Percentiles rank a stretch among this genome's conserved stretches.
Evolutionary conservation across 2,113 vertebrate species (phyloP).

Genomic region (Podarcis raffonei): DNA sequence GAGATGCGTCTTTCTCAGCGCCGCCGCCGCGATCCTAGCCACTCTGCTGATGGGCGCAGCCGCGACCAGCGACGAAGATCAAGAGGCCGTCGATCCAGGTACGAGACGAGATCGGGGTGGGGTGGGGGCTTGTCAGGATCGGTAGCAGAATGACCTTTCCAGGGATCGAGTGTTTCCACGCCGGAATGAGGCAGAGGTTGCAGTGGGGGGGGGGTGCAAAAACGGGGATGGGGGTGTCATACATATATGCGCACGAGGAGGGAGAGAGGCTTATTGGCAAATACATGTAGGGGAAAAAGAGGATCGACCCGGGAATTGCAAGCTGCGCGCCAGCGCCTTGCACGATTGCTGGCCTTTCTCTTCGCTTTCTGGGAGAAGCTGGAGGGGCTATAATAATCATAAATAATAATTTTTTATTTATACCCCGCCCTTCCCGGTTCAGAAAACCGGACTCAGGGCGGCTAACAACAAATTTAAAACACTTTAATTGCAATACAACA

Average conservation of each 20-base stretch:
- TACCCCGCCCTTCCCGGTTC: too few relatives aligned
- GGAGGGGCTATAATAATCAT: not conserved
- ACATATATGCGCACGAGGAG: not conserved
- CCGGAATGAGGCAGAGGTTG: too few relatives aligned
- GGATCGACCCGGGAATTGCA: not conserved
- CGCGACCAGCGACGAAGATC: not conserved
- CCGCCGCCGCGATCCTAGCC: not conserved
- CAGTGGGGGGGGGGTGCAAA: too few relatives aligned
- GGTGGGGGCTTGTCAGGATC: not conserved
- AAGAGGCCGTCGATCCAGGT: constrained; percentile 4
- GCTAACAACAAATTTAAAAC: too few relatives aligned
- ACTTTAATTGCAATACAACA: too few relatives aligned
- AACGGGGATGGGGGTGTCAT: too few relatives aligned
- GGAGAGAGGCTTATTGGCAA: not conserved
- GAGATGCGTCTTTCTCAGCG: not conserved
- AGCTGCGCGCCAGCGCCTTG: not conserved
- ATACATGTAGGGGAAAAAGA: too few relatives aligned
- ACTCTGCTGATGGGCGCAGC: not conserved
- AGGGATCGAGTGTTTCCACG: not conserved
- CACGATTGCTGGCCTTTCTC: not conserved
- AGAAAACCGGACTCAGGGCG: too few relatives aligned
- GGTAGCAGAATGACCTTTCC: not conserved
- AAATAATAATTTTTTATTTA: too few relatives aligned
- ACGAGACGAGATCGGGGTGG: not conserved
- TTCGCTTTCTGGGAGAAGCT: not conserved